Percentiles rank a stretch among this genome's conserved stretches.
phyloP scores from a whole-genome alignment of 2,113 vertebrate species.

The Phyllostomus hastatus region DNA sequence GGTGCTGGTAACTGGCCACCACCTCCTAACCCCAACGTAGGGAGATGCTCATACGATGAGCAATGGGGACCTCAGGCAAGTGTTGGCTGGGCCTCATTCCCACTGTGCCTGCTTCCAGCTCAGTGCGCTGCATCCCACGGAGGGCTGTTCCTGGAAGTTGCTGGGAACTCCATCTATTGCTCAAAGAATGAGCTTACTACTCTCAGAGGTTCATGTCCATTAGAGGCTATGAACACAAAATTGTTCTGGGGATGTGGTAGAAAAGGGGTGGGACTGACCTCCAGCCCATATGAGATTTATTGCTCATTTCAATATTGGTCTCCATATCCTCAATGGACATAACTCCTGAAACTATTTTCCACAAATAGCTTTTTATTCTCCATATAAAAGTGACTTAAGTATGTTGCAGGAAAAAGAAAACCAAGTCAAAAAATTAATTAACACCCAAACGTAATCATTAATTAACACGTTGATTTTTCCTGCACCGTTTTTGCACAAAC shows the following conservation, averaged over 20 bases:
- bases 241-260: not conserved
- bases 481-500: not conserved
- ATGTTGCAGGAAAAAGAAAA: not conserved
- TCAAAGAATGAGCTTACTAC: not conserved
- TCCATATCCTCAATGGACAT: not conserved
- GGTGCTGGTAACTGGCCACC: not conserved
- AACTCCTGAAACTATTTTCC: not conserved
- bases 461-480: not conserved
- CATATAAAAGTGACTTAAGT: not conserved
- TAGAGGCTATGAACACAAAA: not conserved
- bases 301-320: not conserved
- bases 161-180: not conserved
- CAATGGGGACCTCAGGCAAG: not conserved
- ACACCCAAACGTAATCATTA: too few species aligned
- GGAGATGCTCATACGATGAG: rapidly evolving
- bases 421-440: not conserved
- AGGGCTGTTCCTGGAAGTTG: not conserved
- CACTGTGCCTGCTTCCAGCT: not conserved
- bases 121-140: not conserved
- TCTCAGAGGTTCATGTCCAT: not conserved
- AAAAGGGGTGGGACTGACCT: not conserved
- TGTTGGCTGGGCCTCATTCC: not conserved
- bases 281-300: not conserved
- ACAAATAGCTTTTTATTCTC: not conserved
- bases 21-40: rapidly evolving